Percentiles rank a stretch among this genome's conserved stretches.
Conservation (phyloP, 2,113 vertebrate genomes). For the Guaruba guarouba region DNA sequence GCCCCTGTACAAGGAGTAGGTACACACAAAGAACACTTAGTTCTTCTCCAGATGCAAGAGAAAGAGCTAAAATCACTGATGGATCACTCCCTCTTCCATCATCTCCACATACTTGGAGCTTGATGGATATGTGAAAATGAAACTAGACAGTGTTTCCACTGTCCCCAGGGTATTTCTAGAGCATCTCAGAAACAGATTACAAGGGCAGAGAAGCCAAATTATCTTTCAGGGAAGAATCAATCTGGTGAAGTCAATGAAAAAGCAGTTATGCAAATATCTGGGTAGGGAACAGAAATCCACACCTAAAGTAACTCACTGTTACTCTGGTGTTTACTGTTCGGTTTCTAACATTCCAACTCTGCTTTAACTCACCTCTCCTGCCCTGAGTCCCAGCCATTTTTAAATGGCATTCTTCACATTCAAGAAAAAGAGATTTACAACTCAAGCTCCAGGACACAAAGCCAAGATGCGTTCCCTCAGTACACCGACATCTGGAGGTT, state of each 20-base stretch:
- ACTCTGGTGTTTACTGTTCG: background rate
- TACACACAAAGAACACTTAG: background rate
- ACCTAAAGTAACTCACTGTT: background rate
- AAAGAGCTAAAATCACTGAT: background rate
- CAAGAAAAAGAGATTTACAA: background rate
- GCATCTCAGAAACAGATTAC: background rate
- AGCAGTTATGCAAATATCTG: background rate
- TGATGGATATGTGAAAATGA: background rate
- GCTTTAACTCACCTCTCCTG: background rate
- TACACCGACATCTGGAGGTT: fast-evolving
- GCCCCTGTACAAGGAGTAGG: background rate
- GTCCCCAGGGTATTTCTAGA: background rate
- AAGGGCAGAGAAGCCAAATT: background rate
- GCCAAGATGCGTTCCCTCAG: background rate
- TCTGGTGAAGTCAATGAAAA: background rate
- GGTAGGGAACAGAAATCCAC: background rate
- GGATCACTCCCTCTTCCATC: background rate
- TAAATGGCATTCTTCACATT: background rate
- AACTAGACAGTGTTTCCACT: background rate
- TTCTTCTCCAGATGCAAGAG: background rate
- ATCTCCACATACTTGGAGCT: background rate
- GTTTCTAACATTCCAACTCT: background rate
- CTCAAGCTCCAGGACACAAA: background rate
- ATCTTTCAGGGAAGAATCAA: background rate
- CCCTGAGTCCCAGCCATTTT: background rate